Evolutionary conservation across 1,140 invertebrate genomes (phyloP), one percentile per base, ranked within the genome.

Genomic region (Hestina assimilis): DNA sequence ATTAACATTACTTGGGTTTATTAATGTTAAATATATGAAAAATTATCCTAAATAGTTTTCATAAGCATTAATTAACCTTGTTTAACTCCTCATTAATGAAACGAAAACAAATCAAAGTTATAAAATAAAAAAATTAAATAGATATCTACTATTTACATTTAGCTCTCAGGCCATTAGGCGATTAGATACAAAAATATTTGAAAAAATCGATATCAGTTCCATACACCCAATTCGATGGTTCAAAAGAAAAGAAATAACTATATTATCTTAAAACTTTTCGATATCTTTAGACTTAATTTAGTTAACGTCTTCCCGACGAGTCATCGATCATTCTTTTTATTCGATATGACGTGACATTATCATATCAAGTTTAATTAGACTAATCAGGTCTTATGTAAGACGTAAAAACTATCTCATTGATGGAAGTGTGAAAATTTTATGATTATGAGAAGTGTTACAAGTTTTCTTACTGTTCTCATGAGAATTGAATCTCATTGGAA

Each of bases 121-220:
- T n/a, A n/a, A n/a, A n/a, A n/a, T n/a, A n/a, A n/a, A n/a, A n/a
- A n/a, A n/a, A n/a, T n/a, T n/a, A n/a, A n/a, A n/a, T n/a, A n/a
- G n/a, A n/a, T n/a, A n/a, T n/a, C n/a, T n/a, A n/a, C n/a, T n/a
- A n/a, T n/a, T n/a, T n/a, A n/a, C n/a, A n/a, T n/a, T n/a, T n/a
- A n/a, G n/a, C n/a, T n/a, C n/a, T n/a, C n/a, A 31, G 33, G 15
- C 76, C 76, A 83, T 78, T 83, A 76, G 56, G 26, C 68, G 78
- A 79, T 83, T 76, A 81, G 80, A 81, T 78, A 69, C 47, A 56
- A 31, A 51, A 54, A 64, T 69, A 69, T 70, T 69, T 33, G 71
- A 64, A 64, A 58, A 63, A 66, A 56, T 61, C 57, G 68, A 75
- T 70, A 69, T 59, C 57, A 21, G 63, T 65, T 69, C 67, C 64